These are phyloP conservation scores for Nautilus pompilius DNA, from an alignment of 1,140 invertebrate genomes.

Conservation along the genomic window DNA sequence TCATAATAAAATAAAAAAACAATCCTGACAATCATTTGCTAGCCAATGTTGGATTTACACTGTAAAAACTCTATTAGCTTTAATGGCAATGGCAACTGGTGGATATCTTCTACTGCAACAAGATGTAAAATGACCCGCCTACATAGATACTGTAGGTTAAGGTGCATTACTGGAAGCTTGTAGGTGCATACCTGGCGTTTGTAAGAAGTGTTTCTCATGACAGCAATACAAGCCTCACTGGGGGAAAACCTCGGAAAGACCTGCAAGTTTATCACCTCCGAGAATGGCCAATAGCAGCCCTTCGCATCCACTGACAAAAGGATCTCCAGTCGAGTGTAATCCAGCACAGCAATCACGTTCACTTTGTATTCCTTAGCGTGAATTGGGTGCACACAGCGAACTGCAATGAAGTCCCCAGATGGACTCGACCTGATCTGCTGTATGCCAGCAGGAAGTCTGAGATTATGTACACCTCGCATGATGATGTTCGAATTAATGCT, in stretches of 20 bases:
- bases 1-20: no score
- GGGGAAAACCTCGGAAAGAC: conserved; percentile 41
- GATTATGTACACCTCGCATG: conserved; percentile 14
- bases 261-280: conserved; percentile 37
- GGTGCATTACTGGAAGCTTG: conserved; percentile 27
- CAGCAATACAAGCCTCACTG: conserved; percentile 32
- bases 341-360: conserved; percentile 27
- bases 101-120: conserved; percentile 24
- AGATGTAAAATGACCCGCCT: conserved; percentile 30
- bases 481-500: conserved; percentile 19
- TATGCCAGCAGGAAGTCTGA: conserved; percentile 26
- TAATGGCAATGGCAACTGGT: conserved; percentile 29
- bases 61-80: conserved; percentile 27
- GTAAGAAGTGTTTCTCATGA: conserved; percentile 34
- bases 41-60: no score
- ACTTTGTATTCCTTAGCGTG: conserved; percentile 30
- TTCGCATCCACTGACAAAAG: conserved; percentile 31
- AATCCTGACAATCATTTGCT: no score
- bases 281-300: conserved; percentile 42
- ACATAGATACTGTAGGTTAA: conserved; percentile 34
- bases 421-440: conserved; percentile 35
- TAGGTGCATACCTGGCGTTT: conserved; percentile 35
- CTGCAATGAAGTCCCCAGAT: conserved; percentile 28
- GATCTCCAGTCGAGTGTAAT: conserved; percentile 19
- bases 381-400: conserved; percentile 29